Percentiles rank a stretch among this genome's conserved stretches.
These are phyloP conservation scores for Drosophila tanythrix DNA, from an alignment of 2,888 invertebrate species.

Conservation along the genomic window DNA sequence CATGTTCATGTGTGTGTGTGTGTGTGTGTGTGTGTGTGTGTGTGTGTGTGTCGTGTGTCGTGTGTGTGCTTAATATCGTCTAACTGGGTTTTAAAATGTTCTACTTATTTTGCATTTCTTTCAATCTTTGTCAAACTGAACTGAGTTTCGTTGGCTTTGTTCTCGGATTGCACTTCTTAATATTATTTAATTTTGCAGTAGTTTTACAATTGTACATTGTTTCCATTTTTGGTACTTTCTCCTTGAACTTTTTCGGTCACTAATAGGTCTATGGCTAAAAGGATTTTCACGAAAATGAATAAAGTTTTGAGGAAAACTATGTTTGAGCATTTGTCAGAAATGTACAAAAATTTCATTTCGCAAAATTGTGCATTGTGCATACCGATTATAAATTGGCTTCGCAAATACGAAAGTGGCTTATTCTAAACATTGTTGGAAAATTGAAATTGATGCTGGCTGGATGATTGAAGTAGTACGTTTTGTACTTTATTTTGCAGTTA, in stretches of 20 bases:
- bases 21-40: neutral
- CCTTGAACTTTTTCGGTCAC: neutral
- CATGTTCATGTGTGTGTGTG: neutral
- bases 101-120: neutral
- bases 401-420: neutral
- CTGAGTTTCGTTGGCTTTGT: neutral
- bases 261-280: neutral
- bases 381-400: neutral
- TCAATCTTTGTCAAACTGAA: neutral
- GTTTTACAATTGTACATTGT: neutral
- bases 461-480: slow-evolving; percentile 9
- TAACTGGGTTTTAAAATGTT: slow-evolving; percentile 2
- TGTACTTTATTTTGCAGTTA: slow-evolving; percentile 8
- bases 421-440: neutral
- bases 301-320: neutral
- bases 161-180: neutral
- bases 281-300: neutral
- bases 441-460: neutral
- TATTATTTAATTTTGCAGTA: neutral
- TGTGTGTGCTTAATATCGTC: neutral
- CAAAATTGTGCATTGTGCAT: neutral
- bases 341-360: neutral
- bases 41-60: slow-evolving; percentile 2
- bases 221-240: no score
- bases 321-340: neutral